Percentiles rank a stretch among this genome's conserved stretches.
Conservation (phyloP, 2,113 vertebrate genomes). For the Chloroceryle aenea region DNA sequence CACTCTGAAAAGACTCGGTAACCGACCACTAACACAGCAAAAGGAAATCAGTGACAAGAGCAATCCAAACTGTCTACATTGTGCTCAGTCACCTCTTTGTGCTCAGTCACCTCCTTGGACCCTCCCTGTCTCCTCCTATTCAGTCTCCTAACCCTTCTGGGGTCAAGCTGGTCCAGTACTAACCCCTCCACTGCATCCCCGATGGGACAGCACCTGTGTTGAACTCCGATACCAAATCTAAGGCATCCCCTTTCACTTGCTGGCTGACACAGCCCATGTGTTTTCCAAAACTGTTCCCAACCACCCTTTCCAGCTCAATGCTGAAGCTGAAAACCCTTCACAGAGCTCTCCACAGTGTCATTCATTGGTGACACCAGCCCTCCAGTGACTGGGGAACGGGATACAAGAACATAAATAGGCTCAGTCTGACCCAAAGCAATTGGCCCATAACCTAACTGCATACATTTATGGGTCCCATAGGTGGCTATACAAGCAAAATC, state of each 20-base stretch:
- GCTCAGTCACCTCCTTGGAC: fast-evolving
- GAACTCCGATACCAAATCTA: not conserved
- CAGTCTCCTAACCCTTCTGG: not conserved
- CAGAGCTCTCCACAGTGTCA: not conserved
- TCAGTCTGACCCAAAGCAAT: not conserved
- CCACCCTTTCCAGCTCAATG: not conserved
- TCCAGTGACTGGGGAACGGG: not conserved
- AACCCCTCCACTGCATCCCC: fast-evolving
- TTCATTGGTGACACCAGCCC: not conserved
- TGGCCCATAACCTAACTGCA: not conserved
- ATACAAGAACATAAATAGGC: not conserved
- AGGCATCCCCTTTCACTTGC: not conserved
- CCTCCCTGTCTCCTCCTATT: not conserved
- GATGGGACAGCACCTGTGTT: fast-evolving
- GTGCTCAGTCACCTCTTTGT: fast-evolving
- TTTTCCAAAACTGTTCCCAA: not conserved
- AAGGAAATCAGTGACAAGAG: not conserved
- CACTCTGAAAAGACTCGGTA: not conserved
- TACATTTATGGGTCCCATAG: not conserved
- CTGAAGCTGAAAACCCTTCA: not conserved
- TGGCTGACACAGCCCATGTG: not conserved
- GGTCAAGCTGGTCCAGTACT: not conserved
- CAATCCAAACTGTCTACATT: fast-evolving
- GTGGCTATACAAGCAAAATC: not conserved
- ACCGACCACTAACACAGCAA: not conserved